Percentiles rank a stretch among this genome's conserved stretches.
Conservation (phyloP, 2,113 vertebrate species). For the Plecotus auritus region DNA sequence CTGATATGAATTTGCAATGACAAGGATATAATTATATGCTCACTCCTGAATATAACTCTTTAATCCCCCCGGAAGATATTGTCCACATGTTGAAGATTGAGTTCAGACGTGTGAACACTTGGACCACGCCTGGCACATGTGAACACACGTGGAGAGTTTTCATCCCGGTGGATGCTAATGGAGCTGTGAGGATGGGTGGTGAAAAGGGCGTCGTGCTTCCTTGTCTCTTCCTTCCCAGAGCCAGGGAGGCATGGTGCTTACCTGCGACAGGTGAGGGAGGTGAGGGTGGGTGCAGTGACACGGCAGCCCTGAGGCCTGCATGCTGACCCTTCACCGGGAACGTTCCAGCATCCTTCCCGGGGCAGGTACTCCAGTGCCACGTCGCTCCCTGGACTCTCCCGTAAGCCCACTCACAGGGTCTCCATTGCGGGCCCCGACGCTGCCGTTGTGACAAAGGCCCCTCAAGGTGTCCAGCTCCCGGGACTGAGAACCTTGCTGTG, state of each 20-base stretch:
- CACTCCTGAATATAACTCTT: neutral
- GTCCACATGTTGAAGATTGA: neutral
- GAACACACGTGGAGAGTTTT: neutral
- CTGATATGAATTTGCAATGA: neutral
- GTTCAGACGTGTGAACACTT: neutral
- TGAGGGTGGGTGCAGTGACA: too few species aligned
- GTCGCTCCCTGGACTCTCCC: neutral
- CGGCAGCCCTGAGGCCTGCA: neutral
- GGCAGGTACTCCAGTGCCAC: neutral
- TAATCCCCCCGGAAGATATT: neutral
- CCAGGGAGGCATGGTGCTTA: neutral
- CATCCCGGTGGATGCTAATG: neutral
- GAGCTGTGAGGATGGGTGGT: neutral
- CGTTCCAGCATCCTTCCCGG: fast-evolving
- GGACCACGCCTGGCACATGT: neutral
- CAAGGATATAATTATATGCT: neutral
- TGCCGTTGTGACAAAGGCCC: neutral
- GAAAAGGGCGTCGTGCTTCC: too few species aligned
- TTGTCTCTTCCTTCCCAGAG: neutral
- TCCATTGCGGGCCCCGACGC: neutral
- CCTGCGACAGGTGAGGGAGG: neutral
- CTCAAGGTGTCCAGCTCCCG: neutral
- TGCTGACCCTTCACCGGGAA: neutral
- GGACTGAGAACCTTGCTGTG: neutral
- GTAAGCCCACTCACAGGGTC: neutral